phyloP scores from a whole-genome alignment of 2,113 vertebrate species.

The Pseudorectes ferrugineus region DNA sequence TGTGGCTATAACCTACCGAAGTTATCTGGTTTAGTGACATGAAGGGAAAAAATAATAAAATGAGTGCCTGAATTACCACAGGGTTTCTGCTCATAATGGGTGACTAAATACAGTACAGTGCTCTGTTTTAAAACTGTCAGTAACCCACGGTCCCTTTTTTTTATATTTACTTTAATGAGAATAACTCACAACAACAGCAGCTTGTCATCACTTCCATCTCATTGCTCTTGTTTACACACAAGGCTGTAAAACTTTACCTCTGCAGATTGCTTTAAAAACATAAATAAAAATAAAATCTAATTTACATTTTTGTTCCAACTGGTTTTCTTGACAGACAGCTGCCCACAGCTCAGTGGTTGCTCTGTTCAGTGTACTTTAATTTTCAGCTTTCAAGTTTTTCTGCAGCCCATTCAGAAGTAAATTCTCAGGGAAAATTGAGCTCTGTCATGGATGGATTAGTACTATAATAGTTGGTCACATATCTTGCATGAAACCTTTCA shows the following conservation, averaged over 20 bases:
- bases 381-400: constrained; percentile 83
- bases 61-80: background rate
- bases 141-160: background rate
- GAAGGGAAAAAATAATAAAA: background rate
- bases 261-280: constrained; percentile 63
- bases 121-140: constrained; percentile 30
- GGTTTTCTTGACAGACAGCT: constrained; percentile 81
- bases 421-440: constrained; percentile 98
- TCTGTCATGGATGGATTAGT: constrained; percentile 99
- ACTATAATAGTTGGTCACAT: constrained; percentile 97
- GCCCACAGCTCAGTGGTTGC: constrained; percentile 75
- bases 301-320: constrained; percentile 78
- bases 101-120: background rate
- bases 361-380: constrained; percentile 84
- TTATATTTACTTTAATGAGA: constrained; percentile 60
- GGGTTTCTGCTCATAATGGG: background rate
- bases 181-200: constrained; percentile 42
- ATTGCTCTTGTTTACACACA: constrained; percentile 68
- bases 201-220: constrained; percentile 41
- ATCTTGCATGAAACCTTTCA: constrained; percentile 94
- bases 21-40: background rate
- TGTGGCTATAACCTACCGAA: background rate
- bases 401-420: constrained; percentile 86
- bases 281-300: constrained; percentile 76
- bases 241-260: constrained; percentile 70